Evolutionary conservation across 2,113 vertebrate genomes (phyloP), one percentile per base, ranked within the genome.

Genomic region (Chlorodrepanis virens): DNA sequence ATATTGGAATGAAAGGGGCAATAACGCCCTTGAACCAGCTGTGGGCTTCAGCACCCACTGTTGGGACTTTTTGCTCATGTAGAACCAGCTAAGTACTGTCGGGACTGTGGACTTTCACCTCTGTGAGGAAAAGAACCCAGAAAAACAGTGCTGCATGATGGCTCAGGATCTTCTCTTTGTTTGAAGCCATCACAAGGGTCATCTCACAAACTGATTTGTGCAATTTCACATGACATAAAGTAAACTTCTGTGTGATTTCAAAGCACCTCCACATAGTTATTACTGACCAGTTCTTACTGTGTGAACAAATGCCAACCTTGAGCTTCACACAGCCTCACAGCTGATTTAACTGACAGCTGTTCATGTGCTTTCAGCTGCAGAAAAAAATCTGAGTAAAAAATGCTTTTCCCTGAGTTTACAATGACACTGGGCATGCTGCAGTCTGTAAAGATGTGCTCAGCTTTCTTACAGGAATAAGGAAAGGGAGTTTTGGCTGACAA

Each of bases 401-500:
- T 37, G 31, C 31, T 85, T 69, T 85, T 76, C n/a, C 69, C 18
- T 50, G 63, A 37, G 37, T 83, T 94, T 57, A 49, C 42, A 50
- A 11, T 2, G 6, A n/a, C 25, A 9, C 40, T 50, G 64, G 33
- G 33, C 56, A 86, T 49, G 47, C 39, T 81, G 63, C 52, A 47
- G 64, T 57, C 59, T 85, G 29, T 86, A 31, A 83, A 93, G 59
- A 11, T 54, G 37, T 23, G 59, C 78, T 85, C 70, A 77, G 39
- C 28, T 86, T 90, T 88, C 85, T 83, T 80, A 50, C 64, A 70
- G 68, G 50, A 59, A n/a, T 28, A 83, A 50, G 56, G 24, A 85
- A 67, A 81, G 69, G 52, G 63, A 57, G 76, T 96, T 96, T 96
- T 92, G 91, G 83, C 93, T 92, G 89, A 92, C 68, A 59, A 5